Evolutionary conservation across 2,888 invertebrate genomes (phyloP).

Genomic region (Microdon myrmicae): DNA sequence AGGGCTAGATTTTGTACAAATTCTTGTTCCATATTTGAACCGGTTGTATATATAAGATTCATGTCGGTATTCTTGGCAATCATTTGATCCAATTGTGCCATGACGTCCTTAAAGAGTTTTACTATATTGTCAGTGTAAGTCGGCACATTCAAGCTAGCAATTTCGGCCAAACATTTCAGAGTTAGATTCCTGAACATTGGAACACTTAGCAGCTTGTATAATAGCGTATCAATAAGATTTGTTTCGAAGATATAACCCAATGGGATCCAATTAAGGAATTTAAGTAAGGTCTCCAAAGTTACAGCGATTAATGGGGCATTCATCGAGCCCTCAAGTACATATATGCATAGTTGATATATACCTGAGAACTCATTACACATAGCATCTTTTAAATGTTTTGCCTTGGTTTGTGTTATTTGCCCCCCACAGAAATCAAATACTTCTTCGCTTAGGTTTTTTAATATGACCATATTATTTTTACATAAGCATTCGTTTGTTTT

Average conservation of each 20-base stretch:
- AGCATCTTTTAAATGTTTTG: slow-evolving; percentile 98
- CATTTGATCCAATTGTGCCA: slow-evolving; percentile 92
- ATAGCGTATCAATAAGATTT: slow-evolving; percentile 91
- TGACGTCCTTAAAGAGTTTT: slow-evolving; percentile 88
- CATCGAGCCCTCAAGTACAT: slow-evolving; percentile 97
- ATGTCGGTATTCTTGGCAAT: slow-evolving; percentile 92
- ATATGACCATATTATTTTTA: slow-evolving; percentile 99
- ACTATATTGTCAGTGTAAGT: slow-evolving; percentile 95
- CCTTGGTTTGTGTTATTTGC: slow-evolving; percentile 98
- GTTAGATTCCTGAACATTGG: slow-evolving; percentile 98
- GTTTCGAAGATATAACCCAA: slow-evolving; percentile 99
- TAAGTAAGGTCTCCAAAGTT: slow-evolving; percentile 93
- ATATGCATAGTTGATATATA: slow-evolving; percentile 97
- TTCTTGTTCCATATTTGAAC: slow-evolving; percentile 96
- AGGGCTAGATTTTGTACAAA: slow-evolving; percentile 98
- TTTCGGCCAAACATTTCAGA: slow-evolving; percentile 97
- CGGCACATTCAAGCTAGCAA: slow-evolving; percentile 88
- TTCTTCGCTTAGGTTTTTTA: slow-evolving; percentile 97
- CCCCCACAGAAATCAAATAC: slow-evolving; percentile 99
- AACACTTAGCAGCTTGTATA: slow-evolving; percentile 96
- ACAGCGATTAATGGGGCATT: slow-evolving; percentile 96
- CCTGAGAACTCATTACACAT: slow-evolving; percentile 99
- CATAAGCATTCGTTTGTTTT: slow-evolving; percentile 99
- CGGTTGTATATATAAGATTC: slow-evolving; percentile 91
- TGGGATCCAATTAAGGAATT: slow-evolving; percentile 99